Conservation (phyloP, 2,113 vertebrate genomes). For the Rutilus rutilus region DNA sequence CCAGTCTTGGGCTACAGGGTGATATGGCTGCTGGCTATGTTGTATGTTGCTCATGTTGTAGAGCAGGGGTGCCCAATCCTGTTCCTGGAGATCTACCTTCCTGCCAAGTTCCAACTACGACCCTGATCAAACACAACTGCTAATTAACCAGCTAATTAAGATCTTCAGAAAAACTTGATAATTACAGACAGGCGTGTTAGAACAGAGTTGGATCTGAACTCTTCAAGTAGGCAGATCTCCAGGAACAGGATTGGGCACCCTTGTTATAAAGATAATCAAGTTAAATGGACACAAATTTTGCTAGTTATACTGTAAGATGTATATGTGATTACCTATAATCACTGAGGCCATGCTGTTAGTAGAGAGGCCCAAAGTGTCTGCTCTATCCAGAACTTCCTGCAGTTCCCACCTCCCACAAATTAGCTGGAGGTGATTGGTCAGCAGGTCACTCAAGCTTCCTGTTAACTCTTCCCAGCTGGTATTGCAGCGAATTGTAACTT, state of each 20-base stretch:
- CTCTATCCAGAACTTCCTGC: conserved; percentile 69
- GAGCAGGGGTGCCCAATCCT: too few species aligned
- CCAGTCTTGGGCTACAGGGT: too few species aligned
- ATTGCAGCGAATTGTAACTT: conserved; percentile 79
- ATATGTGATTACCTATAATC: conserved; percentile 49
- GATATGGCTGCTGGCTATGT: too few species aligned
- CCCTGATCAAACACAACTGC: too few species aligned
- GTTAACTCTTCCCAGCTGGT: conserved; percentile 84
- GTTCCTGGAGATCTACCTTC: too few species aligned
- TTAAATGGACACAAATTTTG: neutral
- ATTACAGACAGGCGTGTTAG: too few species aligned
- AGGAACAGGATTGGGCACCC: too few species aligned
- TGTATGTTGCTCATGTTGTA: neutral
- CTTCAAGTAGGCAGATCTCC: too few species aligned
- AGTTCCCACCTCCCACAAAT: conserved; percentile 80
- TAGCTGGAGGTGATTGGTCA: conserved; percentile 81
- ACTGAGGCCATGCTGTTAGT: conserved; percentile 54
- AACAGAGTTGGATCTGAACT: too few species aligned
- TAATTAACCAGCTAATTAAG: too few species aligned
- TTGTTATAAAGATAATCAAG: neutral
- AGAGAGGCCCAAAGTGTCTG: conserved; percentile 77
- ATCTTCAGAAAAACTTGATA: too few species aligned
- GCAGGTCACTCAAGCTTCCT: conserved; percentile 77
- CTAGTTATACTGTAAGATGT: neutral
- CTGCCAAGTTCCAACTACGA: too few species aligned